Conservation (phyloP, 2,888 invertebrate species). For the Tenthredo notha region DNA sequence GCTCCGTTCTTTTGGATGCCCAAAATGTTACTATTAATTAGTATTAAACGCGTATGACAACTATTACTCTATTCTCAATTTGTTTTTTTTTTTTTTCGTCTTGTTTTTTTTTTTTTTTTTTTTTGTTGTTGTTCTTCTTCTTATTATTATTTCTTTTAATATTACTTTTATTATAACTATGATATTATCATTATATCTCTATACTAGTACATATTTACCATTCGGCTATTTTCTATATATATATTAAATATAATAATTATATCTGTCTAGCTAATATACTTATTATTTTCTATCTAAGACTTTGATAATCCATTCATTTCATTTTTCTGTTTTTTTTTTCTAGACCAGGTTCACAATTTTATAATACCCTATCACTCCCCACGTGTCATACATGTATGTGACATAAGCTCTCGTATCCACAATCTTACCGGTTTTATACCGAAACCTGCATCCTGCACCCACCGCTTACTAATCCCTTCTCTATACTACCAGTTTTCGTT, state of each 20-base stretch:
- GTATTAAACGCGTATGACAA: slow-evolving; percentile 8
- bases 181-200: slow-evolving; percentile 56
- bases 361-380: neutral
- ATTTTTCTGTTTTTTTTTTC: neutral
- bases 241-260: neutral
- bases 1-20: slow-evolving; percentile 34
- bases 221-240: slow-evolving; percentile 45
- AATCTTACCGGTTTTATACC: slow-evolving; percentile 29
- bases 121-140: slow-evolving; percentile 47
- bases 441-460: slow-evolving; percentile 1
- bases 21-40: slow-evolving; percentile 52
- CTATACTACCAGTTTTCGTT: slow-evolving; percentile 26
- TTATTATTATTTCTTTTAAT: slow-evolving; percentile 57
- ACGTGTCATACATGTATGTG: neutral
- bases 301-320: neutral
- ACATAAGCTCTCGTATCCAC: neutral
- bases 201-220: slow-evolving; percentile 1
- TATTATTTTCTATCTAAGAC: slow-evolving; percentile 20
- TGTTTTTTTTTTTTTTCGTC: neutral
- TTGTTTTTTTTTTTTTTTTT: too few relatives aligned
- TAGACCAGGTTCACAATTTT: neutral
- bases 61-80: slow-evolving; percentile 23
- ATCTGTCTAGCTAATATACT: slow-evolving; percentile 17
- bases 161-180: slow-evolving; percentile 57
- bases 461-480: slow-evolving; percentile 9